phyloP scores from a whole-genome alignment of 2,797 vertebrate genomes.

The Spondyliosoma cantharus region DNA sequence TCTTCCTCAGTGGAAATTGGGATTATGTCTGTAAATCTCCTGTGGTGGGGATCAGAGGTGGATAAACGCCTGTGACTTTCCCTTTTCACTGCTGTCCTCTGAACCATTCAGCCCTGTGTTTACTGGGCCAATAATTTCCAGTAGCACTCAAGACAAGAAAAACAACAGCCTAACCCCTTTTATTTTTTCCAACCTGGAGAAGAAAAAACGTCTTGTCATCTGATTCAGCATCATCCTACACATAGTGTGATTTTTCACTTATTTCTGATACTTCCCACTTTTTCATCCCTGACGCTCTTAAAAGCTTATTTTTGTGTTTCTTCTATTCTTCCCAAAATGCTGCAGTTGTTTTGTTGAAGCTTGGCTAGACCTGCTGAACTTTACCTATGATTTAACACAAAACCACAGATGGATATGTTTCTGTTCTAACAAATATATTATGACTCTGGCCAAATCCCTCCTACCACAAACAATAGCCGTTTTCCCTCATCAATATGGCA shows the following conservation, averaged over 20 bases:
- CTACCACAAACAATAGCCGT: not conserved
- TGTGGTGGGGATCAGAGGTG: constrained; percentile 69
- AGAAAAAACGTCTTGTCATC: constrained; percentile 23
- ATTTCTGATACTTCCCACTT: constrained; percentile 3
- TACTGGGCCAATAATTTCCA: constrained; percentile 53
- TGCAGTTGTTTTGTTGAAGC: constrained; percentile 54
- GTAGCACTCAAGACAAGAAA: constrained; percentile 21
- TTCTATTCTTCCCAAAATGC: constrained; percentile 38
- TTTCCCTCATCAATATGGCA: constrained; percentile 2
- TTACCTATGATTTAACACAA: constrained; percentile 43
- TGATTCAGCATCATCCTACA: constrained; percentile 35
- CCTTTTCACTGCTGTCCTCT: constrained; percentile 40
- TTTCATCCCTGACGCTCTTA: constrained; percentile 7
- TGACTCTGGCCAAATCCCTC: constrained; percentile 32
- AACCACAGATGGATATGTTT: constrained; percentile 21
- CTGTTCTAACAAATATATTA: constrained; percentile 10
- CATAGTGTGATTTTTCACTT: constrained; percentile 27
- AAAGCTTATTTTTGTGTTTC: constrained; percentile 48
- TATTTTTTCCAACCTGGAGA: constrained; percentile 19
- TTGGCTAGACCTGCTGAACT: constrained; percentile 29
- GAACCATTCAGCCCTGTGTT: constrained; percentile 56
- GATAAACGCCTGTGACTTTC: constrained; percentile 71
- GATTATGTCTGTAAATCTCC: constrained; percentile 79
- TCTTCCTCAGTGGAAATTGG: constrained; percentile 77
- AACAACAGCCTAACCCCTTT: not conserved